A percentile compares a stretch with the other conserved stretches of the same genome.
Evolutionary conservation across 2,113 vertebrate genomes (phyloP).

Genomic region (Hypomesus transpacificus): DNA sequence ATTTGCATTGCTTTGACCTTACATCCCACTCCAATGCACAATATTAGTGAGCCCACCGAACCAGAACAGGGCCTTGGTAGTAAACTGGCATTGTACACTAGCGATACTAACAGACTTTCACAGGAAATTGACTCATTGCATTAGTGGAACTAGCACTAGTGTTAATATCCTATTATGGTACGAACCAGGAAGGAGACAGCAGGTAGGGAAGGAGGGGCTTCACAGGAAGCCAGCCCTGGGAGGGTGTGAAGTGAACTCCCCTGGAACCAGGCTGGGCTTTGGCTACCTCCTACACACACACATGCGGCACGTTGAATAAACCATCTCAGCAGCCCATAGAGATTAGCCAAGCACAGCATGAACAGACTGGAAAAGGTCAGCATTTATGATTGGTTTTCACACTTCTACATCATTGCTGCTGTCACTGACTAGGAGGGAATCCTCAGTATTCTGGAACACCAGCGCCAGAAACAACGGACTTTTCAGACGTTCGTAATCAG

Average conservation of each 20-base stretch:
- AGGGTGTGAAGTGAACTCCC: background rate
- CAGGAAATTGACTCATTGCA: no score
- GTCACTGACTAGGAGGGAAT: slow-evolving; percentile 33
- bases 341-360: slow-evolving; percentile 51
- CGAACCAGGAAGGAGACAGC: no score
- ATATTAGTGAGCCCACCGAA: background rate
- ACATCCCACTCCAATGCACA: background rate
- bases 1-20: slow-evolving; percentile 4
- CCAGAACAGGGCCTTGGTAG: background rate
- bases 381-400: slow-evolving; percentile 53
- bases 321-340: slow-evolving; percentile 28
- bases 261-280: background rate
- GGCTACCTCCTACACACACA: background rate
- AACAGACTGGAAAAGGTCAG: slow-evolving; percentile 55
- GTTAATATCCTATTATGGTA: no score
- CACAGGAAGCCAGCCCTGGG: background rate
- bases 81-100: no score
- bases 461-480: no score
- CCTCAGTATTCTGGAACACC: background rate
- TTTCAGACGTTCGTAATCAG: background rate
- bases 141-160: no score
- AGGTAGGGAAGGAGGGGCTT: no score
- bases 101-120: no score
- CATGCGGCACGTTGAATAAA: slow-evolving; percentile 21
- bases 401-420: slow-evolving; percentile 48